Evolutionary conservation across 2,888 invertebrate species (phyloP).

Genomic region (Brachyptera putata): DNA sequence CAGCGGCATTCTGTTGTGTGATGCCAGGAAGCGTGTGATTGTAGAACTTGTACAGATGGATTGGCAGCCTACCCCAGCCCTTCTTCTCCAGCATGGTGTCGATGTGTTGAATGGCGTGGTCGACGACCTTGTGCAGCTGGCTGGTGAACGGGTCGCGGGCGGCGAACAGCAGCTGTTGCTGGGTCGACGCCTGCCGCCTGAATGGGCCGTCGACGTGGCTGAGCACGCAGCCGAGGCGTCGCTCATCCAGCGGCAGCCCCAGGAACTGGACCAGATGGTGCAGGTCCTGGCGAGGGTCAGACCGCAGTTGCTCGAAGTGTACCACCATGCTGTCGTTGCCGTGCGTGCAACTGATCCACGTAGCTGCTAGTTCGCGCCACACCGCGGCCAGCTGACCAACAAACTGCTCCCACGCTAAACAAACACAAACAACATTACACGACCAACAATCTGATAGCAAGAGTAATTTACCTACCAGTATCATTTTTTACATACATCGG

Average conservation of each 20-base stretch:
- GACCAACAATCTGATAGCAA: too few species aligned
- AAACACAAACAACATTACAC: background rate
- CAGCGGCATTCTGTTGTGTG: too few species aligned
- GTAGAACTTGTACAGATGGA: constrained; percentile 34
- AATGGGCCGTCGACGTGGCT: constrained; percentile 39
- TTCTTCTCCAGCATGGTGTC: constrained; percentile 28
- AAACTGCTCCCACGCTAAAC: constrained; percentile 34
- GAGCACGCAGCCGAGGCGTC: constrained; percentile 38
- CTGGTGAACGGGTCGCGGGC: constrained; percentile 33
- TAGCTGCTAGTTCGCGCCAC: constrained; percentile 34
- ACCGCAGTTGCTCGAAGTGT: constrained; percentile 40
- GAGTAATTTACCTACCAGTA: too few species aligned
- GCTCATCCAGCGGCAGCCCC: constrained; percentile 36
- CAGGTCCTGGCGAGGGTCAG: constrained; percentile 37
- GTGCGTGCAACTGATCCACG: constrained; percentile 33
- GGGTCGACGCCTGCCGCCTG: constrained; percentile 29
- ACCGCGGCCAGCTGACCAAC: constrained; percentile 30
- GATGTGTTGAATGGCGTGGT: constrained; percentile 31
- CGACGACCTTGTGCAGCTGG: constrained; percentile 30
- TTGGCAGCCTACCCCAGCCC: constrained; percentile 32
- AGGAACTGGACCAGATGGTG: constrained; percentile 37
- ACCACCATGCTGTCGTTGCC: constrained; percentile 37
- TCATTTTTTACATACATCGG: too few species aligned
- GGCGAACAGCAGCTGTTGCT: constrained; percentile 30
- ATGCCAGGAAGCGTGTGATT: too few species aligned